Base-by-base conservation (phyloP, 2,113 vertebrate species). In the Morone chrysops region DNA sequence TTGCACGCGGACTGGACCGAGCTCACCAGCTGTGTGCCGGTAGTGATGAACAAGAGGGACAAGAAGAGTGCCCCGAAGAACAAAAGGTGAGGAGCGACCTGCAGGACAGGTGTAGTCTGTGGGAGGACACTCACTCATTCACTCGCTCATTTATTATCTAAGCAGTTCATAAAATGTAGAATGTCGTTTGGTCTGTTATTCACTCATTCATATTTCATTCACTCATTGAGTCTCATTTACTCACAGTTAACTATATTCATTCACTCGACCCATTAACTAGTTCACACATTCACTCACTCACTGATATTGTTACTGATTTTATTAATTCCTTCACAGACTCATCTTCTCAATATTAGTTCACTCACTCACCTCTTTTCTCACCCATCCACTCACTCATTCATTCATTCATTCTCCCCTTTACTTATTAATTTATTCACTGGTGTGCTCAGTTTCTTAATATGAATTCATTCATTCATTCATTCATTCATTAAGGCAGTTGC, bases 1-100 rank as follows among this genome's bases (percentile, higher is more conserved):
- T 68, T 97, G 90, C 97, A 97, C 81, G 97, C 97, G 1, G 96
- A 97, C 95, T 97, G 97, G 97, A 97, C 97, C 41, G 96, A 97
- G 92, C 96, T 97, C 65, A 96, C 95, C 65, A 97, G 94, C 95
- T 97, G 97, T 20, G 96, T 97, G 65, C 97, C 97, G 1, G 95
- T 94, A 45, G 95, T 98, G 88, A 98, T 99, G 97, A 96, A 96
- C 90, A 96, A 94, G 90, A 94, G 94, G 85, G 96, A 96, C 91
- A 96, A 95, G 87, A 96, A 95, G 86, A 94, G 76, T 20, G 76
- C 79, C 1, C 83, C 76, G 0, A 83, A 62, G 81, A 91, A 75
- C 60, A 85, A 90, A 74, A 92, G 94, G 94, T 95, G 85, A 92
- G 87, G 25, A 13, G 18, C 18, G 18, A 57, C 3, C 69, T 57